phyloP scores from a whole-genome alignment of 2,113 vertebrate genomes.

The Cebus imitator region DNA sequence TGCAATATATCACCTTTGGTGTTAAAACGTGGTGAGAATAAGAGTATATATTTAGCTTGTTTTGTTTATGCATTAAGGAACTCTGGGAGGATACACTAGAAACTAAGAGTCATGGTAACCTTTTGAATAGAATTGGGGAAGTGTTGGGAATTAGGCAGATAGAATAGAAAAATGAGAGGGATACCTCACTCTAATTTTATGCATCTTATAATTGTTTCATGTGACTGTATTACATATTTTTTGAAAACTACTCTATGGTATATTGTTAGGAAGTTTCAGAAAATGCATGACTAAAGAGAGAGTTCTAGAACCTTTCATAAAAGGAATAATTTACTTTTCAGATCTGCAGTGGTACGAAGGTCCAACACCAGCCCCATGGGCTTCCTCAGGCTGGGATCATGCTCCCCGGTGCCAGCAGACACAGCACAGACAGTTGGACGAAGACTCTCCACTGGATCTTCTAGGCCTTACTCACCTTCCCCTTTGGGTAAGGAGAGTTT shows the following conservation, averaged over 20 bases:
- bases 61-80: neutral
- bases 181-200: neutral
- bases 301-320: neutral
- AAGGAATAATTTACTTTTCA: slow-evolving; percentile 67
- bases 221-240: neutral
- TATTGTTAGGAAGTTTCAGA: neutral
- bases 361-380: slow-evolving; percentile 98
- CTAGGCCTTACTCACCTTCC: slow-evolving; percentile 95
- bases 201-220: neutral
- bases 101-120: neutral
- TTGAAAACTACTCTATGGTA: neutral
- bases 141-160: neutral
- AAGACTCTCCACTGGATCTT: slow-evolving; percentile 94
- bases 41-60: neutral
- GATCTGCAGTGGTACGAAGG: slow-evolving; percentile 92
- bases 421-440: slow-evolving; percentile 86
- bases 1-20: neutral
- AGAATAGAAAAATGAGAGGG: neutral
- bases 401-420: slow-evolving; percentile 90
- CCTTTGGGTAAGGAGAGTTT: slow-evolving; percentile 89
- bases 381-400: slow-evolving; percentile 91
- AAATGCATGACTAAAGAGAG: neutral
- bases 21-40: neutral
- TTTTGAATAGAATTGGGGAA: neutral
- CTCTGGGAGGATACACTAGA: neutral